Percentiles rank a stretch among this genome's conserved stretches.
Conservation (phyloP, 2,797 vertebrate genomes). For the Pseudocheirus occidentalis region DNA sequence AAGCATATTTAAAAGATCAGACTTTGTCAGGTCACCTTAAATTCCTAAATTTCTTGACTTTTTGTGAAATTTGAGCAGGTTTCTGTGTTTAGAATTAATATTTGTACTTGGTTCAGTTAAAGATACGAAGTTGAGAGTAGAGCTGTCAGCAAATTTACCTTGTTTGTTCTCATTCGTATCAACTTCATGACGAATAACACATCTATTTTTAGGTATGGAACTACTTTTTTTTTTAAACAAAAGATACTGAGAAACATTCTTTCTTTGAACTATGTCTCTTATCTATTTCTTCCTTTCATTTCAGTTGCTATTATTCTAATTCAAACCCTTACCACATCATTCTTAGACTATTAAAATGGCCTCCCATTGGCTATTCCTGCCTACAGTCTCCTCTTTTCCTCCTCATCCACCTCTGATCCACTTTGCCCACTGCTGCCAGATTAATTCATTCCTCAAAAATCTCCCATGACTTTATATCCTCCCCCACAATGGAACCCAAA, state of each 20-base stretch:
- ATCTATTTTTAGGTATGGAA: background rate
- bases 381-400: background rate
- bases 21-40: background rate
- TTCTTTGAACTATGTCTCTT: background rate
- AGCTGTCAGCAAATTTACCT: background rate
- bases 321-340: background rate
- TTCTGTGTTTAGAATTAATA: background rate
- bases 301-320: background rate
- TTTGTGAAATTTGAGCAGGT: background rate
- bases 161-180: background rate
- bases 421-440: background rate
- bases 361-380: background rate
- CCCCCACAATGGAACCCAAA: background rate
- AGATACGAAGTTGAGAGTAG: background rate
- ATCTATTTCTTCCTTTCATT: background rate
- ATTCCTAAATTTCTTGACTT: background rate
- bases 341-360: background rate
- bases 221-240: background rate
- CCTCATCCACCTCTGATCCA: background rate
- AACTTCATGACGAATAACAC: background rate
- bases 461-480: background rate
- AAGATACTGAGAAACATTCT: background rate
- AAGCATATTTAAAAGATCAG: constrained; percentile 31
- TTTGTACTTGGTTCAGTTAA: background rate
- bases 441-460: background rate